Base-by-base conservation (phyloP, 2,888 invertebrate genomes). In the Teinopalpus imperialis region DNA sequence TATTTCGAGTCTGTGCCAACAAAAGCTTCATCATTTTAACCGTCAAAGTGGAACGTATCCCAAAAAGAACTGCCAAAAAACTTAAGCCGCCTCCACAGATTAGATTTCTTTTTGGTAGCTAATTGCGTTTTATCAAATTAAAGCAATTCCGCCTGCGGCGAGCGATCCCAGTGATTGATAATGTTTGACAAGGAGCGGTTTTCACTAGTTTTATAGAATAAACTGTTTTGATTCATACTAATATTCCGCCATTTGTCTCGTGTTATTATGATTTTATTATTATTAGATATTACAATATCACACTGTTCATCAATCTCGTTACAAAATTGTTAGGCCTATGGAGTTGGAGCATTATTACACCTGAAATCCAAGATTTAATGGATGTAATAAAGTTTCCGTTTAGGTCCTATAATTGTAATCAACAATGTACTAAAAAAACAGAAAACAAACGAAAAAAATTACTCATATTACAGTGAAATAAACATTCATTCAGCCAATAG, bases 61-160 rank as follows among this genome's bases (percentile, higher is more conserved):
- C 58, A 74, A 80, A 74, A 74, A 75, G 67, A 69, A 66, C 66
- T 65, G 71, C 69, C 70, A 81, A 83, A 85, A 82, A 83, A 76
- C 63, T 59, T 59, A 68, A 66, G 69, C 78, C 74, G 80, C 74
- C 74, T 77, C 72, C 67, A 64, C 59, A 81, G 81, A 87, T 88
- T 85, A 86, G 85, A 85, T 83, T 87, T 81, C 81, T 80, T 81
- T 81, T 81, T 85, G 85, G 88, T 87, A 88, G 87, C 87, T 87
- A 88, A 88, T 87, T 88, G 86, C 81, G 73, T 87, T 86, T 87
- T 88, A 88, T 88, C 88, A 88, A 87, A 88, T 88, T 85, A 87
- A 83, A 79, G 80, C 77, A 75, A 74, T 71, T 75, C 76, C 62
- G 75, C 68, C 74, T 62, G 75, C 72, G 69, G 74, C 70, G 57